Evolutionary conservation across 2,888 invertebrate genomes (phyloP).

Genomic region (Hydropsyche betteni): DNA sequence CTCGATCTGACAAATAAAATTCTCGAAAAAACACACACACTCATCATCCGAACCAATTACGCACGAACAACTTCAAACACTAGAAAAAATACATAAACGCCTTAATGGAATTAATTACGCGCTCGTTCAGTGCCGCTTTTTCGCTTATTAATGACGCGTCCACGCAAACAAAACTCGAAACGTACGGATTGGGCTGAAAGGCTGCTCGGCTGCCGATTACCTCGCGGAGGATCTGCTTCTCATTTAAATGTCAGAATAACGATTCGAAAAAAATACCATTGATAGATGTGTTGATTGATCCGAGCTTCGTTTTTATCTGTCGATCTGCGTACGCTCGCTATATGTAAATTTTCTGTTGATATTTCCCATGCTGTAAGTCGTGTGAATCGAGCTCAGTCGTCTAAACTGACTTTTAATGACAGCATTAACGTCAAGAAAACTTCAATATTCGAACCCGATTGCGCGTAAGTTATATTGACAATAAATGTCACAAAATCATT

Average conservation of each 20-base stretch:
- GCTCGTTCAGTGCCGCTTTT: constrained; percentile 3
- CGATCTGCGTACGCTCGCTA: neutral
- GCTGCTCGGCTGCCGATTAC: neutral
- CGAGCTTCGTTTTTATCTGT: constrained; percentile 21
- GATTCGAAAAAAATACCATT: constrained; percentile 2
- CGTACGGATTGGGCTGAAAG: constrained; percentile 3
- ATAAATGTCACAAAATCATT: neutral
- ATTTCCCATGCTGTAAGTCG: constrained; percentile 8
- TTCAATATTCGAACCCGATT: constrained; percentile 1
- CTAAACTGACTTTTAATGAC: constrained; percentile 20
- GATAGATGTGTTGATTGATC: constrained; percentile 19
- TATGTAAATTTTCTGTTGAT: constrained; percentile 9
- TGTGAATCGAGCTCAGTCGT: constrained; percentile 13
- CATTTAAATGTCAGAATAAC: constrained; percentile 23
- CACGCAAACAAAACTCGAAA: neutral
- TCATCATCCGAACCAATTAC: neutral
- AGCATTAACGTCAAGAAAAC: constrained; percentile 24
- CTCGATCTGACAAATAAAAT: constrained; percentile 9
- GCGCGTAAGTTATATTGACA: neutral
- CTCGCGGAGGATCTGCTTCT: constrained; percentile 7
- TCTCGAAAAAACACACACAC: constrained; percentile 2
- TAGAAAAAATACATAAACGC: too few relatives aligned
- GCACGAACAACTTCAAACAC: neutral
- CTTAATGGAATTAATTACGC: constrained; percentile 5
- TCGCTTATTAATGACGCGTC: constrained; percentile 1